Evolutionary conservation across 2,888 invertebrate species (phyloP).

Genomic region (Scaptomyza cyrtandrae): DNA sequence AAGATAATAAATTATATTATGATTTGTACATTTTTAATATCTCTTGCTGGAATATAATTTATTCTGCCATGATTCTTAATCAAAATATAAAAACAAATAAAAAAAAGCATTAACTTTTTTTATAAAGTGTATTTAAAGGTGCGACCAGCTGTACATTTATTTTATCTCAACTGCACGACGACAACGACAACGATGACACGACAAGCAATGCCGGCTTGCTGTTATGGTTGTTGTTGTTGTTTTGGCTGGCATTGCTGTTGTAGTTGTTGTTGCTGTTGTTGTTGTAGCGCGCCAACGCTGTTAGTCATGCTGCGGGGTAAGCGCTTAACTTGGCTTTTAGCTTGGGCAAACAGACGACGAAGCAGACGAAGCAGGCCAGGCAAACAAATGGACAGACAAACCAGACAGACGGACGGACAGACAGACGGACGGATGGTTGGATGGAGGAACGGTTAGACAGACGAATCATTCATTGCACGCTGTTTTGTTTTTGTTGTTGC

Average conservation of each 20-base stretch:
- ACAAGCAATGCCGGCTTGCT: conserved; percentile 63
- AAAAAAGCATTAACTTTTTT: too few relatives aligned
- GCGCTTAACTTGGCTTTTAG: conserved; percentile 72
- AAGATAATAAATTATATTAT: too few relatives aligned
- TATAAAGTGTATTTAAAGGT: conserved; percentile 29
- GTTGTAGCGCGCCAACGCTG: conserved; percentile 73
- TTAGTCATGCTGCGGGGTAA: conserved; percentile 75
- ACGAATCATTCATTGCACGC: conserved; percentile 72
- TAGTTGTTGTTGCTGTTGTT: conserved; percentile 48
- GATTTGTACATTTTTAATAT: too few relatives aligned
- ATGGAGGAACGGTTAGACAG: conserved; percentile 35
- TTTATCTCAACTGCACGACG: conserved; percentile 56
- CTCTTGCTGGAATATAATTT: too few relatives aligned
- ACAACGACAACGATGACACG: conserved; percentile 63
- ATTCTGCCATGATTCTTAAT: too few relatives aligned
- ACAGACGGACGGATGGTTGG: background rate
- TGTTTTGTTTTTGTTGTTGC: conserved; percentile 26
- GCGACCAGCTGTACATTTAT: conserved; percentile 1
- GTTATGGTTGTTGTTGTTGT: conserved; percentile 51
- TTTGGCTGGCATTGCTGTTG: conserved; percentile 21
- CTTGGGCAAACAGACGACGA: conserved; percentile 47
- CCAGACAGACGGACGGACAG: background rate
- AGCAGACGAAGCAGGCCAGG: conserved; percentile 39
- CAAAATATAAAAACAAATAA: too few relatives aligned
- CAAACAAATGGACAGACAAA: conserved; percentile 19